Evolutionary conservation across 2,888 invertebrate genomes (phyloP).

Genomic region (Calliopum simillimum): DNA sequence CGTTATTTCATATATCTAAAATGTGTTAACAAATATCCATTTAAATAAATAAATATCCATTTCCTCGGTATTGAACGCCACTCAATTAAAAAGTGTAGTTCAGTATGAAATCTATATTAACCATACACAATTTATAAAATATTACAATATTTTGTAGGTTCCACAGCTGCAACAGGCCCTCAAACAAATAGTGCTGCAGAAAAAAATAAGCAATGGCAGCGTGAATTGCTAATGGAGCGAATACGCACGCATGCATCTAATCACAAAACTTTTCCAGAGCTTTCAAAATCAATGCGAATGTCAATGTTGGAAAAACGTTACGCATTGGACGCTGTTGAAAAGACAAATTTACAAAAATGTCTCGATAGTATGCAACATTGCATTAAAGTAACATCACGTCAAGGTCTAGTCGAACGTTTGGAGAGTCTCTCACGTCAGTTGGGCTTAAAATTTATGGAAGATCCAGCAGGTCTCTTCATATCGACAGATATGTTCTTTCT

Average conservation of each 20-base stretch:
- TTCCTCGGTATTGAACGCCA: too few relatives aligned
- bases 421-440: slow-evolving; percentile 92
- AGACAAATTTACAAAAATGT: slow-evolving; percentile 88
- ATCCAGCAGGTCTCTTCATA: slow-evolving; percentile 86
- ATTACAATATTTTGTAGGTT: not conserved
- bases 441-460: slow-evolving; percentile 90
- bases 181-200: slow-evolving; percentile 64
- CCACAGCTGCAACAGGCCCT: slow-evolving; percentile 41
- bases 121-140: not conserved
- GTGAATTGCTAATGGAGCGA: slow-evolving; percentile 92
- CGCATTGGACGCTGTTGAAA: slow-evolving; percentile 86
- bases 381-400: slow-evolving; percentile 91
- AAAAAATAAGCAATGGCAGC: slow-evolving; percentile 80
- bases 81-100: too few relatives aligned
- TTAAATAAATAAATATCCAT: too few relatives aligned
- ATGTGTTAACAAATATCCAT: too few relatives aligned
- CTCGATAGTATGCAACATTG: slow-evolving; percentile 93
- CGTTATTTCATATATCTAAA: too few relatives aligned
- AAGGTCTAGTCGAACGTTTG: slow-evolving; percentile 91
- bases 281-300: slow-evolving; percentile 89
- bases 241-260: slow-evolving; percentile 88
- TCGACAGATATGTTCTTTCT: slow-evolving; percentile 97
- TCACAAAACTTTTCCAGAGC: slow-evolving; percentile 84
- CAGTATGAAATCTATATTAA: too few relatives aligned
- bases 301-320: slow-evolving; percentile 90